These are phyloP conservation scores for Rosalia funebris DNA, from an alignment of 2,888 invertebrate genomes.

Conservation along the genomic window DNA sequence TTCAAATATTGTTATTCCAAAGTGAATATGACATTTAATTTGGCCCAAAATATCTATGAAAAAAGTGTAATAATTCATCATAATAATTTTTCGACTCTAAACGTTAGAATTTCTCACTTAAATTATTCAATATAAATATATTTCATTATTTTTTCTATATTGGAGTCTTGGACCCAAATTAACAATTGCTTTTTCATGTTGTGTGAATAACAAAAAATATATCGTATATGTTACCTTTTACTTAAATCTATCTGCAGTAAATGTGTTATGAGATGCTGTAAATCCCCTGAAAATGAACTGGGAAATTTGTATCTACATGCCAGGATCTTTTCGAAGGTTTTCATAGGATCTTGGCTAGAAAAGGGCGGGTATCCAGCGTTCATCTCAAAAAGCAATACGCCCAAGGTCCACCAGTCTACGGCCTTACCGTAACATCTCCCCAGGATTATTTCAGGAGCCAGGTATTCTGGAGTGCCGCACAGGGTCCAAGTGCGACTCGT, in stretches of 20 bases:
- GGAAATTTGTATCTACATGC: neutral
- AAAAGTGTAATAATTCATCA: too few relatives aligned
- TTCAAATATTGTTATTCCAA: too few relatives aligned
- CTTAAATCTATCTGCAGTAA: neutral
- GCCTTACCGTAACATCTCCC: slow-evolving; percentile 64
- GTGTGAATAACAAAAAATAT: neutral
- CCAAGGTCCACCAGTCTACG: slow-evolving; percentile 70
- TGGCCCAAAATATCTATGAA: too few relatives aligned
- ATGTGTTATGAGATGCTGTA: neutral
- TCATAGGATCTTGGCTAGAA: neutral
- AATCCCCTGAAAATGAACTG: neutral
- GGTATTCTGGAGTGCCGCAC: slow-evolving; percentile 73
- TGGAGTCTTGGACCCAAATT: too few relatives aligned
- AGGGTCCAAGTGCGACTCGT: slow-evolving; percentile 67
- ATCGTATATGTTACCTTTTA: too few relatives aligned
- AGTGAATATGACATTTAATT: too few relatives aligned
- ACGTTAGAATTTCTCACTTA: too few relatives aligned
- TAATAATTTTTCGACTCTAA: too few relatives aligned
- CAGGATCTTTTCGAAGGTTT: neutral
- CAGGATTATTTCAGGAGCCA: slow-evolving; percentile 74
- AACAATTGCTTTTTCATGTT: neutral
- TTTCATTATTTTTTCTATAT: too few relatives aligned
- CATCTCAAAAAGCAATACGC: slow-evolving; percentile 98
- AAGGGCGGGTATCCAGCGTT: slow-evolving; percentile 97
- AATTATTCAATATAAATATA: too few relatives aligned